Evolutionary conservation across 2,113 vertebrate genomes (phyloP).

Genomic region (Dolichallabes microphthalmus): DNA sequence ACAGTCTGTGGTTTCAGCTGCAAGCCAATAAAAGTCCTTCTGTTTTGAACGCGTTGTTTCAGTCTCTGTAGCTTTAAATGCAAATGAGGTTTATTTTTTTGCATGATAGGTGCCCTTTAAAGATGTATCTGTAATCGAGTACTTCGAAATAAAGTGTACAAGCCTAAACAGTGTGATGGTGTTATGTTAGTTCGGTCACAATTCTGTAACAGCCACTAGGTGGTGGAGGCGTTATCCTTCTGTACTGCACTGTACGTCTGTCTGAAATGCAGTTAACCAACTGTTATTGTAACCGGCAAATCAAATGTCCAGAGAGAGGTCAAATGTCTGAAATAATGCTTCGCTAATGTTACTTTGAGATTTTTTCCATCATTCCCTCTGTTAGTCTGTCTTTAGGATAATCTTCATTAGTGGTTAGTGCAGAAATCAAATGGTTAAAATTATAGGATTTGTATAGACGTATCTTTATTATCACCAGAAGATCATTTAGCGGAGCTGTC

Average conservation of each 20-base stretch:
- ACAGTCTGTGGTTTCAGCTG: too few species aligned
- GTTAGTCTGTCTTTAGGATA: too few species aligned
- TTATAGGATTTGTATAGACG: not conserved
- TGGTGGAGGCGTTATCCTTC: not conserved
- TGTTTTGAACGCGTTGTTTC: too few species aligned
- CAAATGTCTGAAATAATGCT: not conserved
- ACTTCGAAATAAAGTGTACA: too few species aligned
- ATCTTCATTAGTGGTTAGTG: not conserved
- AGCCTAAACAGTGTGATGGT: too few species aligned
- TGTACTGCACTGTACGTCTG: too few species aligned
- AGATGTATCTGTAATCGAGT: too few species aligned
- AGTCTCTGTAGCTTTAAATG: too few species aligned
- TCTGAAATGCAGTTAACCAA: not conserved
- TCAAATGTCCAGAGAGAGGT: not conserved
- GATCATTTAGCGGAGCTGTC: not conserved
- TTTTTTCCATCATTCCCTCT: too few species aligned
- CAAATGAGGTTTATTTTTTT: too few species aligned
- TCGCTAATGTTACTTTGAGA: not conserved
- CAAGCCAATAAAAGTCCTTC: too few species aligned
- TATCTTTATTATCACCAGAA: not conserved
- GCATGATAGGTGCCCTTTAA: too few species aligned
- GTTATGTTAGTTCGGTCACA: not conserved
- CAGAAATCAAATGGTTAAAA: not conserved
- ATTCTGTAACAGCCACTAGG: not conserved
- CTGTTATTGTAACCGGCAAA: not conserved